These are phyloP conservation scores for Coracopsis vasa DNA, from an alignment of 2,113 vertebrate genomes.

Conservation along the genomic window DNA sequence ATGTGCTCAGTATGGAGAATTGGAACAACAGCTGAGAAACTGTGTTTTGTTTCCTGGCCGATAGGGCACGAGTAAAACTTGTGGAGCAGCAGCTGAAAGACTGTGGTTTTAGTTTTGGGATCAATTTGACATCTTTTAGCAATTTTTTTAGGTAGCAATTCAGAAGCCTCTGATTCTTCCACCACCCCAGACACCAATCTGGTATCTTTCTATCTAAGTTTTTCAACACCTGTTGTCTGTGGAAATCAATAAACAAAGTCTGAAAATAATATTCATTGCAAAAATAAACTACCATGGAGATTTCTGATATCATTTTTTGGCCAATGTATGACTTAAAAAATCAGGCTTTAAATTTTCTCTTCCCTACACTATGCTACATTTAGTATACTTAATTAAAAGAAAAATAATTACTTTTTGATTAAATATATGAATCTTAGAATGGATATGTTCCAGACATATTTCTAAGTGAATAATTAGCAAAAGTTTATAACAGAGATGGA, in stretches of 20 bases:
- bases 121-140: slow-evolving; percentile 48
- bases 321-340: background rate
- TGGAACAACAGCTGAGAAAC: slow-evolving; percentile 25
- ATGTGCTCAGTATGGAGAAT: background rate
- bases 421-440: background rate
- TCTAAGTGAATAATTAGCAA: background rate
- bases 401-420: background rate
- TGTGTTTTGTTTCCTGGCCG: slow-evolving; percentile 40
- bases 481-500: background rate
- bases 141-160: slow-evolving; percentile 56
- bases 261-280: slow-evolving; percentile 43
- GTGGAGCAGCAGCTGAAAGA: slow-evolving; percentile 50
- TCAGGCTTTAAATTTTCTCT: background rate
- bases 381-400: background rate
- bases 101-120: slow-evolving; percentile 41
- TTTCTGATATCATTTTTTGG: background rate
- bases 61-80: slow-evolving; percentile 41
- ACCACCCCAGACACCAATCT: slow-evolving; percentile 36
- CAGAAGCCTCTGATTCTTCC: slow-evolving; percentile 35
- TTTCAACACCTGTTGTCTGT: slow-evolving; percentile 57
- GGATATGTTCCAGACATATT: background rate
- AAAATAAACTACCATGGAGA: slow-evolving; percentile 5
- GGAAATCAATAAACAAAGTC: slow-evolving; percentile 58
- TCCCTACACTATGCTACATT: background rate
- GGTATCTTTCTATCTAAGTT: slow-evolving; percentile 49